Percentiles rank a stretch among this genome's conserved stretches.
Conservation (phyloP, 1,140 invertebrate species). For the Cydia amplana region DNA sequence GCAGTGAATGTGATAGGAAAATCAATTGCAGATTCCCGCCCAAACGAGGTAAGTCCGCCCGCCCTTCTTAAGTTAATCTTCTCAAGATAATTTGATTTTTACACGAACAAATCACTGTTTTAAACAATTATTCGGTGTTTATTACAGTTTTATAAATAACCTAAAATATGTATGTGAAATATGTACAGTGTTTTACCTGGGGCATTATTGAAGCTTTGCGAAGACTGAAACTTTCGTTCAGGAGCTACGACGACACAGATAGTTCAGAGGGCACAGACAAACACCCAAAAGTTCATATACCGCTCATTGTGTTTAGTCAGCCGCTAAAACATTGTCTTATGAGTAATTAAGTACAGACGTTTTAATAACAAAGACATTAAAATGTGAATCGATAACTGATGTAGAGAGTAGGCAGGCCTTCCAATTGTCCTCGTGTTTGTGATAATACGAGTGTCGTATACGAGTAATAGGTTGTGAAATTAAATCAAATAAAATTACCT, state of each 20-base stretch:
- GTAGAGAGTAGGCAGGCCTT: not conserved
- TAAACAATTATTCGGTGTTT: too few relatives aligned
- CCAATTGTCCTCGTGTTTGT: not conserved
- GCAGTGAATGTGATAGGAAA: slow-evolving; percentile 59
- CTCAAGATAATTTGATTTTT: not conserved
- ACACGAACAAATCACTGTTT: not conserved
- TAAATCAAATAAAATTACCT: too few relatives aligned
- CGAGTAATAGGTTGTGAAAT: too few relatives aligned
- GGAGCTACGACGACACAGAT: not conserved
- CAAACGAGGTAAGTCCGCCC: slow-evolving; percentile 50
- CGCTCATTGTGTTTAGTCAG: too few relatives aligned
- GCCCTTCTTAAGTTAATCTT: not conserved
- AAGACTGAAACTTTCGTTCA: not conserved
- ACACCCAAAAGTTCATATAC: too few relatives aligned
- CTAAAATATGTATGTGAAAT: too few relatives aligned
- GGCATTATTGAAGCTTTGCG: too few relatives aligned
- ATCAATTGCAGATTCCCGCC: slow-evolving; percentile 47
- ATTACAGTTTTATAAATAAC: too few relatives aligned
- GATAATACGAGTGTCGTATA: not conserved
- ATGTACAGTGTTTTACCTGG: too few relatives aligned
- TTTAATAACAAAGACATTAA: not conserved
- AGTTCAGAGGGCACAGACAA: not conserved
- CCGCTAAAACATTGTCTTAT: too few relatives aligned
- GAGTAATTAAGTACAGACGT: not conserved
- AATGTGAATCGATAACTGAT: not conserved